Conservation (phyloP, 1,140 invertebrate genomes). For the Phymastichus coffea region DNA sequence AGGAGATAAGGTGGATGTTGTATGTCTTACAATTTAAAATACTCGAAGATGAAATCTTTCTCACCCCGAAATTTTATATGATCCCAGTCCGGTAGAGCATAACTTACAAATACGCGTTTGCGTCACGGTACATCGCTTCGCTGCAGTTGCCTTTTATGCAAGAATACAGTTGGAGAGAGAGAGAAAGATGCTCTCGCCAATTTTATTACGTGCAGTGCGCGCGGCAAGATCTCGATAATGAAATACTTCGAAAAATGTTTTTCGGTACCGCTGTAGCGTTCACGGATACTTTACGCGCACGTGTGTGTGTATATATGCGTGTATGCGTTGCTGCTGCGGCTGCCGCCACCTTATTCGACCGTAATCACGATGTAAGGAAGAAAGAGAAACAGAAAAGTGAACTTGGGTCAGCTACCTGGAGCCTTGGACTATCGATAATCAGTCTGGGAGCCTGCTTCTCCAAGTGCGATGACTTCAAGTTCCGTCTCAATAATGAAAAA, state of each 20-base stretch:
- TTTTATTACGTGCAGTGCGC: constrained; percentile 41
- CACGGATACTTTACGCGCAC: no score
- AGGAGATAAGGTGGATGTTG: no score
- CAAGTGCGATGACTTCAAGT: constrained; percentile 9
- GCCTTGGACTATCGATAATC: constrained; percentile 7
- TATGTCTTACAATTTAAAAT: no score
- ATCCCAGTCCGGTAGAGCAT: not conserved
- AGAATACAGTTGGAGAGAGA: no score
- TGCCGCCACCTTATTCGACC: no score
- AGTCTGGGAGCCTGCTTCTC: not conserved
- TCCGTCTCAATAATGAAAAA: constrained; percentile 20
- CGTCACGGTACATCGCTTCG: not conserved
- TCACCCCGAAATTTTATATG: constrained; percentile 8
- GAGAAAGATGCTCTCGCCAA: constrained; percentile 34
- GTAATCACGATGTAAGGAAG: constrained; percentile 37
- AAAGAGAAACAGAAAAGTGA: not conserved
- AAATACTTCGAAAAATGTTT: constrained; percentile 40
- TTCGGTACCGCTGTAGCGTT: constrained; percentile 33
- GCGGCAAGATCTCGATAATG: constrained; percentile 42
- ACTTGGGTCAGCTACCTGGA: constrained; percentile 9
- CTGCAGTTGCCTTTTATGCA: no score
- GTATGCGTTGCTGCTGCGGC: constrained; percentile 27
- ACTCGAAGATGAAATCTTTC: no score
- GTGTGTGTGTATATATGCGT: constrained; percentile 2
- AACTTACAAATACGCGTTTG: not conserved